Conservation (phyloP, 2,113 vertebrate genomes). For the Larimichthys crocea region DNA sequence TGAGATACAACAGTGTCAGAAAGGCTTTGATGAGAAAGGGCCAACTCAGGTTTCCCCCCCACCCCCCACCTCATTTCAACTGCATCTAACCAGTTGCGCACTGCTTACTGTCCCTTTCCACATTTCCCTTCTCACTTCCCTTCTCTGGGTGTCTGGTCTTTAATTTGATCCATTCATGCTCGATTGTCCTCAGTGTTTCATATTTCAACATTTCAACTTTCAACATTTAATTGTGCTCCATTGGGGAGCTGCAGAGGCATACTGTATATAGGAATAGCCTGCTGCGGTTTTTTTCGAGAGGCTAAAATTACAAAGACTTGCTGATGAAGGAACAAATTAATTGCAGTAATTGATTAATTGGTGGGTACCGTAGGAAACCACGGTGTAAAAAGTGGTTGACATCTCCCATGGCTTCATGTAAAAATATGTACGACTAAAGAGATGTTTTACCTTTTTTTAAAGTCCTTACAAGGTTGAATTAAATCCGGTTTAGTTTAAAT, state of each 20-base stretch:
- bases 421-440: background rate
- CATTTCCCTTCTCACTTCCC: slow-evolving; percentile 6
- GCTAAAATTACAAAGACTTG: slow-evolving; percentile 55
- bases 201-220: slow-evolving; percentile 56
- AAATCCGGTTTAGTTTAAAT: background rate
- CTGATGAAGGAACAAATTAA: slow-evolving; percentile 63
- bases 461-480: background rate
- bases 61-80: slow-evolving; percentile 14
- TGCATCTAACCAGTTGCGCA: slow-evolving; percentile 28
- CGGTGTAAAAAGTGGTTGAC: slow-evolving; percentile 27
- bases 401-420: slow-evolving; percentile 21
- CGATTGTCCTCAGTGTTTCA: slow-evolving; percentile 54
- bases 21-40: slow-evolving; percentile 43
- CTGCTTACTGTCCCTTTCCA: slow-evolving; percentile 14
- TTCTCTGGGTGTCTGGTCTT: slow-evolving; percentile 28
- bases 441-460: background rate
- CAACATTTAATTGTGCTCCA: slow-evolving; percentile 57
- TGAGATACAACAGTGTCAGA: slow-evolving; percentile 36
- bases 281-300: slow-evolving; percentile 40
- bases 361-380: slow-evolving; percentile 42
- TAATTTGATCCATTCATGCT: slow-evolving; percentile 57
- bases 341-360: slow-evolving; percentile 63
- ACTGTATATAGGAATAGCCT: slow-evolving; percentile 25
- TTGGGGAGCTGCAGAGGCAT: slow-evolving; percentile 7
- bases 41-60: background rate